These are phyloP conservation scores for Polyommatus iphigenia DNA, from an alignment of 2,888 invertebrate species.

Conservation along the genomic window DNA sequence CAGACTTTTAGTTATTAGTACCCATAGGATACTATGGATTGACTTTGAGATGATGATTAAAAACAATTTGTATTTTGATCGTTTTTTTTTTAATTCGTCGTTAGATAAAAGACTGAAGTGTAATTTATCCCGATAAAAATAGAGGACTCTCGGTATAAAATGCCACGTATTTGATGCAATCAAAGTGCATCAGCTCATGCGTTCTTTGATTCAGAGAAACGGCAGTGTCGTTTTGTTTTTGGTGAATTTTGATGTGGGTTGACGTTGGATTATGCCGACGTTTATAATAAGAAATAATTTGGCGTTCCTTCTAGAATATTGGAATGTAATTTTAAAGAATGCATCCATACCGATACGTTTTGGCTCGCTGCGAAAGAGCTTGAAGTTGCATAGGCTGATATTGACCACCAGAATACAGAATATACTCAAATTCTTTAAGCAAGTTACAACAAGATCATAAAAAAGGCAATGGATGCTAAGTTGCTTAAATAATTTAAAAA, in stretches of 20 bases:
- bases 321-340: background rate
- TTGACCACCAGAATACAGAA: background rate
- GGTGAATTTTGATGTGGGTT: slow-evolving; percentile 62
- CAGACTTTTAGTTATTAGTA: no score
- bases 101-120: background rate
- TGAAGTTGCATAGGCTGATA: background rate
- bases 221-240: slow-evolving; percentile 43
- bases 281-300: slow-evolving; percentile 1
- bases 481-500: background rate
- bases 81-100: no score
- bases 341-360: background rate
- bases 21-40: no score
- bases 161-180: slow-evolving; percentile 16
- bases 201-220: slow-evolving; percentile 36
- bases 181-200: slow-evolving; percentile 16
- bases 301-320: background rate
- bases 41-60: no score
- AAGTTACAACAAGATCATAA: background rate
- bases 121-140: background rate
- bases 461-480: background rate
- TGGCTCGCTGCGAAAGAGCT: background rate
- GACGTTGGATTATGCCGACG: slow-evolving; percentile 47
- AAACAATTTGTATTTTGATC: no score
- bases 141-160: background rate
- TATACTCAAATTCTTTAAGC: no score